phyloP scores from a whole-genome alignment of 2,888 invertebrate genomes.

The Scaptomyza cyrtandrae region DNA sequence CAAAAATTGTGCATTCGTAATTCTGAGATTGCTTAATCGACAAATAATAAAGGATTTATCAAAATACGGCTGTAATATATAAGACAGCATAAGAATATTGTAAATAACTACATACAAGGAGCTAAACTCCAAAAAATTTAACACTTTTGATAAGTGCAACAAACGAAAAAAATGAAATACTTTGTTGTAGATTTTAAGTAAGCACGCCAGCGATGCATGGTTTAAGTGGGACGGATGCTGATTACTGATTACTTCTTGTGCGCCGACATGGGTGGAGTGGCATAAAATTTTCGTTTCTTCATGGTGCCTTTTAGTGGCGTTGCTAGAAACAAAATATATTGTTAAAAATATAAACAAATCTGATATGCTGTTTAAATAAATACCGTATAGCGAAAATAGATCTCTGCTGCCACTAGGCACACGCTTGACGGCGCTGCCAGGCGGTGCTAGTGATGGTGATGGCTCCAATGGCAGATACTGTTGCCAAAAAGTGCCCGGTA shows the following conservation, averaged over 20 bases:
- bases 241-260: slow-evolving; percentile 65
- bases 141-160: slow-evolving; percentile 36
- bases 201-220: slow-evolving; percentile 49
- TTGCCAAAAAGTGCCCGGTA: slow-evolving; percentile 91
- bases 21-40: slow-evolving; percentile 23
- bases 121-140: slow-evolving; percentile 30
- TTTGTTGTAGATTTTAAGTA: slow-evolving; percentile 65
- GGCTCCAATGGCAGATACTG: slow-evolving; percentile 72
- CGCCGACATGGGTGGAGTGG: slow-evolving; percentile 78
- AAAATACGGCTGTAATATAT: slow-evolving; percentile 8
- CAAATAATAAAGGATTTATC: slow-evolving; percentile 14
- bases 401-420: slow-evolving; percentile 73
- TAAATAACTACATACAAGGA: slow-evolving; percentile 25
- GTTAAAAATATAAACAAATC: background rate
- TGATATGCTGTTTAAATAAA: background rate
- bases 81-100: slow-evolving; percentile 20
- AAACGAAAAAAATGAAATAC: slow-evolving; percentile 62
- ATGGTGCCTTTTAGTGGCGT: slow-evolving; percentile 83
- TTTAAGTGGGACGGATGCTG: slow-evolving; percentile 14
- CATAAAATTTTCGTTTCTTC: slow-evolving; percentile 83
- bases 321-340: slow-evolving; percentile 53
- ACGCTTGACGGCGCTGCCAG: slow-evolving; percentile 53
- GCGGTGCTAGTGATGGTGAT: slow-evolving; percentile 34
- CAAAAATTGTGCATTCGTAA: slow-evolving; percentile 8
- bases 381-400: slow-evolving; percentile 81